Evolutionary conservation across 2,797 vertebrate genomes (phyloP), one percentile per base, ranked within the genome.

Genomic region (Tragelaphus oryx): DNA sequence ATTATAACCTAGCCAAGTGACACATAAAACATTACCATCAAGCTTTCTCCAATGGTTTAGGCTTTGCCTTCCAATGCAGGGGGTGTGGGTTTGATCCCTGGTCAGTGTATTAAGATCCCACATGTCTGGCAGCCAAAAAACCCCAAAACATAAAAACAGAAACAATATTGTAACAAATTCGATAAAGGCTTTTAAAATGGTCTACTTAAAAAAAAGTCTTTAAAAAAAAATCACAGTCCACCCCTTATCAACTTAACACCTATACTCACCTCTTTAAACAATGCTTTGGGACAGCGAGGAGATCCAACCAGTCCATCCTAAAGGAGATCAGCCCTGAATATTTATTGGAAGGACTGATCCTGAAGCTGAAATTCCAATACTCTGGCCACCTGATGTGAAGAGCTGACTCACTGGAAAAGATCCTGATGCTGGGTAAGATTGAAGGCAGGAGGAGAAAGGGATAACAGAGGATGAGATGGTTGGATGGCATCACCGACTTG

Each of bases 41-140:
- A 41, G 22, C 33, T 44, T 74, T 44, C 37, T 41, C 68, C 12
- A 74, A 2, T 44, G 37, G 3, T 74, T 24, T 13, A 74, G 68
- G 14, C 68, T 41, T 74, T 14, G 12, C 37, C 68, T 74, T 74
- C 37, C 68, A 74, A 2, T 74, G 11, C 37, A 44, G 37, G 11
- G 5, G 11, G 22, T 44, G 3, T 24, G 6, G 68, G 68, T 44
- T 74, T 0, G 0, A 44, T 24, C 11, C 11, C 6, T 74, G 33
- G 12, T 74, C 37, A 24, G 6, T 22, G 37, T 26, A 41, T 14
- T 74, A 41, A 74, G 37, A 74, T 74, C 37, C 37, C 22, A 74
- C 68, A 13, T 44, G 37, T 37, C 22, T 74, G 3, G 1, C 11
- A 74, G 11, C 68, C 22, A 14, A 41, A 71, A 41, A 41, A 24